Percentiles rank a stretch among this genome's conserved stretches.
These are phyloP conservation scores for Leucoraja erinaceus DNA, from an alignment of 2,113 vertebrate species.

Conservation along the genomic window DNA sequence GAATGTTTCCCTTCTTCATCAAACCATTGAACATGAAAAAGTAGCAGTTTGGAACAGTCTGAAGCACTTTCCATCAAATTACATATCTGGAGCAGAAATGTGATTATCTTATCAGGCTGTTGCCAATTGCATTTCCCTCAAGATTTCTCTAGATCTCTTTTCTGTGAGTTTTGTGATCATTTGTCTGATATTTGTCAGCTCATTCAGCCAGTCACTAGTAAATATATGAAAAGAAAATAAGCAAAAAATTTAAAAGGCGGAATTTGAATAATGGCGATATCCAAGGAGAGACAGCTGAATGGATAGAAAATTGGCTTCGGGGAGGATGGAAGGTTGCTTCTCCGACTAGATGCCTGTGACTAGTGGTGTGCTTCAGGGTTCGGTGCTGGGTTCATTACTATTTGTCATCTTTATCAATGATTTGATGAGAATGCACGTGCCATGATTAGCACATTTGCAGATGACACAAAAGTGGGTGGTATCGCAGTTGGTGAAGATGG, in stretches of 20 bases:
- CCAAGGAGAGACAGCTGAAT: neutral
- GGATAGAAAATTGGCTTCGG: too few species aligned
- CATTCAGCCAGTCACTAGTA: neutral
- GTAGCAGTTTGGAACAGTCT: neutral
- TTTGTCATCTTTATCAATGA: too few species aligned
- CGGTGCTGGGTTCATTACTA: too few species aligned
- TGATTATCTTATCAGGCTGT: neutral
- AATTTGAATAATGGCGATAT: neutral
- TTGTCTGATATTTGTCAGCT: neutral
- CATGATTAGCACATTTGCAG: too few species aligned
- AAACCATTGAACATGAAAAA: neutral
- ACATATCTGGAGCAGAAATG: neutral
- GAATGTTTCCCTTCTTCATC: neutral
- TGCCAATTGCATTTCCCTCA: neutral
- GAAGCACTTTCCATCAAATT: neutral
- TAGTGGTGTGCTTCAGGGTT: too few species aligned
- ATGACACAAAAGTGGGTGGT: too few species aligned
- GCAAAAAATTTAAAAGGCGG: neutral
- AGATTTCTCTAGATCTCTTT: neutral
- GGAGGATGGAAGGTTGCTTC: too few species aligned
- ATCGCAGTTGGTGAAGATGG: too few species aligned
- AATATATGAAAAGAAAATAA: neutral
- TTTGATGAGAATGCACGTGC: too few species aligned
- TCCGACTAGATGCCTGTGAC: too few species aligned
- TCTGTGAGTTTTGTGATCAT: neutral